phyloP scores from a whole-genome alignment of 2,797 vertebrate genomes.

The Melanotaenia boesemani region DNA sequence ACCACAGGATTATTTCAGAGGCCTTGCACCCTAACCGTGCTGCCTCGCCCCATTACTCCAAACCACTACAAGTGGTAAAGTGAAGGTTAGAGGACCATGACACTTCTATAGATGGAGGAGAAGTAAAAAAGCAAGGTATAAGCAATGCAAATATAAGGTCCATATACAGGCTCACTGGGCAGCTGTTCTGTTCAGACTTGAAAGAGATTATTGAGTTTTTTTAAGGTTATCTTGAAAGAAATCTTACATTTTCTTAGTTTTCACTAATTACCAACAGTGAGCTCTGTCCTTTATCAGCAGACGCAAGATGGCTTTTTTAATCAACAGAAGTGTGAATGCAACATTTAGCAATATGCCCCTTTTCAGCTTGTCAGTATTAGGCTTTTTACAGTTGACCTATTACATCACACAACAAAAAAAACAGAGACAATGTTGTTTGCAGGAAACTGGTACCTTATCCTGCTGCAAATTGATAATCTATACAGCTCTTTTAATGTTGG shows the following conservation, averaged over 20 bases:
- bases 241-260: neutral
- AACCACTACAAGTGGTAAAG: conserved; percentile 55
- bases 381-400: neutral
- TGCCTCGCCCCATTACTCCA: conserved; percentile 70
- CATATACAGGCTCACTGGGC: neutral
- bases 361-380: neutral
- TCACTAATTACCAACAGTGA: conserved; percentile 15
- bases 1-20: conserved; percentile 67
- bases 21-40: conserved; percentile 50
- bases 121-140: conserved; percentile 24
- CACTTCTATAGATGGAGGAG: conserved; percentile 20
- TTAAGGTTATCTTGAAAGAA: neutral
- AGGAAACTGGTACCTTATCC: neutral
- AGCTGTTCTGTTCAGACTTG: neutral
- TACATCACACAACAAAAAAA: neutral
- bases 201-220: neutral
- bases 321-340: neutral
- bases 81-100: conserved; percentile 37
- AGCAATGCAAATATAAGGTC: conserved; percentile 36
- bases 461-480: neutral
- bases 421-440: neutral
- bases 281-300: neutral
- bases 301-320: neutral
- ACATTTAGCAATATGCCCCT: neutral
- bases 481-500: neutral